Evolutionary conservation across 2,888 invertebrate genomes (phyloP).

Genomic region (Lasioglossum oenotherae): DNA sequence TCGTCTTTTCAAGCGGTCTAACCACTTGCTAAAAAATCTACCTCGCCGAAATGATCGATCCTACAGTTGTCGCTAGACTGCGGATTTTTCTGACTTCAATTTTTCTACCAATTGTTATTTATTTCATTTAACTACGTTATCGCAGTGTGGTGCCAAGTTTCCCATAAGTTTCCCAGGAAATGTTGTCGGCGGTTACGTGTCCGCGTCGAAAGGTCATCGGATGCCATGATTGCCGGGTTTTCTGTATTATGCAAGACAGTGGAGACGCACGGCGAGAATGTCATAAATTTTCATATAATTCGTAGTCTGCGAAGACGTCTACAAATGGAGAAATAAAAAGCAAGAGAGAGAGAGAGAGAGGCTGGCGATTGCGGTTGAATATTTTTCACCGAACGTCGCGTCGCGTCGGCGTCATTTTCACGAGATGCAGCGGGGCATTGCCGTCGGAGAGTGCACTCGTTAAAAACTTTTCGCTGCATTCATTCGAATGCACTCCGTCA

Average conservation of each 20-base stretch:
- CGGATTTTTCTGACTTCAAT: neutral
- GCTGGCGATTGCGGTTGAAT: slow-evolving; percentile 41
- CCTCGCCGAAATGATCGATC: neutral
- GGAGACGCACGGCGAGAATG: neutral
- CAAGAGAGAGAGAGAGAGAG: neutral
- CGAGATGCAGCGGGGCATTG: slow-evolving; percentile 37
- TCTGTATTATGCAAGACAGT: neutral
- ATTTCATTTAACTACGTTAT: no score
- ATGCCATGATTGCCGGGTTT: neutral
- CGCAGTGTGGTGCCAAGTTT: neutral
- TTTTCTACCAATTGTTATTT: neutral
- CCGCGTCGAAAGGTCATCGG: slow-evolving; percentile 1
- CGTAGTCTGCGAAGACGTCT: slow-evolving; percentile 5
- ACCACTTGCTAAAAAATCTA: neutral
- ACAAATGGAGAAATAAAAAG: neutral
- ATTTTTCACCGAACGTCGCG: slow-evolving; percentile 36
- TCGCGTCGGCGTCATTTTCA: slow-evolving; percentile 28
- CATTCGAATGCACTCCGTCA: slow-evolving; percentile 57
- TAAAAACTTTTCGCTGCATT: slow-evolving; percentile 59
- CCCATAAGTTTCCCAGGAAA: neutral
- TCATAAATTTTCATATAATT: slow-evolving; percentile 7
- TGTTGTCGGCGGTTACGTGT: neutral
- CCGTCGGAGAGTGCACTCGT: slow-evolving; percentile 56
- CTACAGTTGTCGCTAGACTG: neutral
- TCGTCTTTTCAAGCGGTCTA: neutral